These are phyloP conservation scores for Atethmia centrago DNA, from an alignment of 2,888 invertebrate species.

Conservation along the genomic window DNA sequence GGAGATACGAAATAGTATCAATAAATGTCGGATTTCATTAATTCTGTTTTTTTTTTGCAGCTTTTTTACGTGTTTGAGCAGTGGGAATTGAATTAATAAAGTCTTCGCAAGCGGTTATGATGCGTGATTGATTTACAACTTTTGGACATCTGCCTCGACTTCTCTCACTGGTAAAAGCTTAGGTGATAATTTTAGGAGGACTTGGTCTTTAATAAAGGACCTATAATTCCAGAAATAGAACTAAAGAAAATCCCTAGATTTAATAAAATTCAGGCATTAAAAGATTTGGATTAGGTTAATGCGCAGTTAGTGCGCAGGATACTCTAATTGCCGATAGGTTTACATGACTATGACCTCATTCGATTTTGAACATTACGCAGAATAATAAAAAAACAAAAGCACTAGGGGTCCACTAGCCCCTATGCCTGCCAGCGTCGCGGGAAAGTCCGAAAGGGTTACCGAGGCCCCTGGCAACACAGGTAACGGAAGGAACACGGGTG, in stretches of 20 bases:
- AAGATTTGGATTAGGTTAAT: background rate
- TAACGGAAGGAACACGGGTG: too few relatives aligned
- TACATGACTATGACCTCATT: background rate
- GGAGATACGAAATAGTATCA: conserved; percentile 53
- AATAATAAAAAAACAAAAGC: background rate
- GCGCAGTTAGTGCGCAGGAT: background rate
- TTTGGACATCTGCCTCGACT: background rate
- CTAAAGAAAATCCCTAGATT: background rate
- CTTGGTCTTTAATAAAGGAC: too few relatives aligned
- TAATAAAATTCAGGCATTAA: background rate
- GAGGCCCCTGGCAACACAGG: too few relatives aligned
- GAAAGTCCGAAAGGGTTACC: too few relatives aligned
- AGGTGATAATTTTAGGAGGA: background rate
- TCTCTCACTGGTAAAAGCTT: background rate
- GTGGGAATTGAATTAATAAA: conserved; percentile 58
- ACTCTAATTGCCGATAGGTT: background rate
- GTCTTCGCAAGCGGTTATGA: conserved; percentile 19
- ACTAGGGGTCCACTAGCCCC: too few relatives aligned
- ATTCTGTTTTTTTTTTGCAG: conserved; percentile 47
- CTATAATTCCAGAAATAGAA: background rate
- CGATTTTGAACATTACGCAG: background rate
- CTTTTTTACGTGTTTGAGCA: conserved; percentile 32
- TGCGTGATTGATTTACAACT: conserved; percentile 31
- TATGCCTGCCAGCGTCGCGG: too few relatives aligned
- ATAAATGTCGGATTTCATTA: conserved; percentile 65